Conservation (phyloP, 2,888 invertebrate genomes). For the Caenorhabditis becei region DNA sequence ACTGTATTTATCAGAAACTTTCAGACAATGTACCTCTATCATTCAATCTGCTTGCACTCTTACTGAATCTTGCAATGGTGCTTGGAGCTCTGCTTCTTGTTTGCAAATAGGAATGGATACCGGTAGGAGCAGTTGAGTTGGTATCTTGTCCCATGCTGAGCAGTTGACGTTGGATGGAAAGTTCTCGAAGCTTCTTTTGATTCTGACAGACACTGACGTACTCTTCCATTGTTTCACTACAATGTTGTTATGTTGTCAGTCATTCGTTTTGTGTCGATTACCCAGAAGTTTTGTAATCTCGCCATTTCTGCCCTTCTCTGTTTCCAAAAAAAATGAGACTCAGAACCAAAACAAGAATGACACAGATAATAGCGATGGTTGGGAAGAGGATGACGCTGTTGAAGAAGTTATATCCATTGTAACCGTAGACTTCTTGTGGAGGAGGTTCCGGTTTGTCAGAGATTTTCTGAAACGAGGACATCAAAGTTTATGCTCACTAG, state of each 20-base stretch:
- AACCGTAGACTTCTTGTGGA: conserved; percentile 57
- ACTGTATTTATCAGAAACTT: not conserved
- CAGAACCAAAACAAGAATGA: conserved; percentile 76
- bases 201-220: conserved; percentile 79
- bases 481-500: not conserved
- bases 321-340: conserved; percentile 81
- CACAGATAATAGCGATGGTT: conserved; percentile 74
- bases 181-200: conserved; percentile 79
- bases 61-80: conserved; percentile 65
- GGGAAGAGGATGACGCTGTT: conserved; percentile 74
- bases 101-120: conserved; percentile 70
- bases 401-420: conserved; percentile 73
- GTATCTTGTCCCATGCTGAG: conserved; percentile 74
- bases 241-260: not conserved
- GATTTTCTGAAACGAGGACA: not conserved
- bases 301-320: conserved; percentile 81
- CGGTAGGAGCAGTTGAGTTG: conserved; percentile 41
- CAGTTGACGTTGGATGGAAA: conserved; percentile 80
- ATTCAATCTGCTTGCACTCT: conserved; percentile 68
- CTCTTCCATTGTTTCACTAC: conserved; percentile 80
- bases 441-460: conserved; percentile 47
- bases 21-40: conserved; percentile 42
- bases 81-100: conserved; percentile 65
- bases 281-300: conserved; percentile 82
- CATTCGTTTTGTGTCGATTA: too few relatives aligned